Evolutionary conservation across 2,797 vertebrate species (phyloP).

Genomic region (Otus scops): DNA sequence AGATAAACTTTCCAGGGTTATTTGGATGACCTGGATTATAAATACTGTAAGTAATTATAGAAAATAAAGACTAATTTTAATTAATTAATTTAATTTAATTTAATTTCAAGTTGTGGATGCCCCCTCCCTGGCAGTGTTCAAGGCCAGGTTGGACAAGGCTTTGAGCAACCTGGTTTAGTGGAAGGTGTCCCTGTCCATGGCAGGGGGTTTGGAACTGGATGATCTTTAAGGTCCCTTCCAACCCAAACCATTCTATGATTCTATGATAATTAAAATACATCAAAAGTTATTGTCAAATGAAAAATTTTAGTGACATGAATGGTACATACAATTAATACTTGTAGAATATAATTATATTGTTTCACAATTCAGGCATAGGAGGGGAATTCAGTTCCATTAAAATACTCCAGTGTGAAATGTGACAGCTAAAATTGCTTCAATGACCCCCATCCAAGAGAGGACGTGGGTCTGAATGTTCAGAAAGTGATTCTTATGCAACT

Average conservation of each 20-base stretch:
- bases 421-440: background rate
- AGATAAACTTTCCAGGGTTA: background rate
- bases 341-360: background rate
- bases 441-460: background rate
- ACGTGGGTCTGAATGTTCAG: background rate
- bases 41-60: background rate
- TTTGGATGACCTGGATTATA: background rate
- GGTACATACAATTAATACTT: background rate
- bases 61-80: background rate
- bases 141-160: too few relatives aligned
- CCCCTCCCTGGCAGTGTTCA: too few relatives aligned
- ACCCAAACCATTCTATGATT: too few relatives aligned
- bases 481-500: background rate
- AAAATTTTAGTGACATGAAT: background rate
- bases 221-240: too few relatives aligned
- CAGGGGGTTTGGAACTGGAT: too few relatives aligned
- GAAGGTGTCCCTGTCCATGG: too few relatives aligned
- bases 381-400: background rate
- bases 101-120: too few relatives aligned
- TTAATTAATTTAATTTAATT: too few relatives aligned
- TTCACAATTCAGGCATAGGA: background rate
- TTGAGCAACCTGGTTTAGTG: too few relatives aligned
- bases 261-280: background rate
- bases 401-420: background rate
- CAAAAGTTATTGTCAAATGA: background rate